Evolutionary conservation across 2,113 vertebrate species (phyloP).

Genomic region (Myotis davidii): DNA sequence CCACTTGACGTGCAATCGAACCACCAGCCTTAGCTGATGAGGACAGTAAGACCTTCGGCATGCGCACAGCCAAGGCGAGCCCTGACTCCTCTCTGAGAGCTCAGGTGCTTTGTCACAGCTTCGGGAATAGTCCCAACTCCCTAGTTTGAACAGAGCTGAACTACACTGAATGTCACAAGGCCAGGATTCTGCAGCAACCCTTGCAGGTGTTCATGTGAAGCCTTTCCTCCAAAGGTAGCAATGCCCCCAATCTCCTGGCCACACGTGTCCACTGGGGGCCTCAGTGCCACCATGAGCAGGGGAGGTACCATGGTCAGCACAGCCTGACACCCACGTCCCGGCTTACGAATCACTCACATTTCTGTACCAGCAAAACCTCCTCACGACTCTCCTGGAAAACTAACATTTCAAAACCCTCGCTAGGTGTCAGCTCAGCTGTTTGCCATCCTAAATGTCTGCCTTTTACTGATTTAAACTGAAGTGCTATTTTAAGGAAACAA

Average conservation of each 20-base stretch:
- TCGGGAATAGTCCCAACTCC: not conserved
- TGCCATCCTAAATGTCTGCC: not conserved
- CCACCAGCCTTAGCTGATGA: not conserved
- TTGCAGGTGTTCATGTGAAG: fast-evolving
- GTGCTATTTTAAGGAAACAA: not conserved
- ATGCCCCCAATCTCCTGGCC: fast-evolving
- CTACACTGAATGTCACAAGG: not conserved
- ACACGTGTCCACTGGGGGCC: not conserved
- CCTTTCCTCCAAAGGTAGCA: too few species aligned
- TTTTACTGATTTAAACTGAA: not conserved
- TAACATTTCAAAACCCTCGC: not conserved
- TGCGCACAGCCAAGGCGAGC: fast-evolving
- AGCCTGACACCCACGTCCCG: not conserved
- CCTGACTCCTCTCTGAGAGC: too few species aligned
- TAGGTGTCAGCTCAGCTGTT: not conserved
- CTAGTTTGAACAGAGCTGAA: not conserved
- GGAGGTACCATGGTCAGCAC: fast-evolving
- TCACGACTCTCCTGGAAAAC: not conserved
- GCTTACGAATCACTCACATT: fast-evolving
- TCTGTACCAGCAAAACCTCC: fast-evolving
- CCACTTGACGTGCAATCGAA: fast-evolving
- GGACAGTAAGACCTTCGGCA: not conserved
- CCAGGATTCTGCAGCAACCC: fast-evolving
- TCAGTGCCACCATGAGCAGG: fast-evolving
- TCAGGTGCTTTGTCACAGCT: not conserved